phyloP scores from a whole-genome alignment of 2,888 invertebrate species.

The Labia minor region DNA sequence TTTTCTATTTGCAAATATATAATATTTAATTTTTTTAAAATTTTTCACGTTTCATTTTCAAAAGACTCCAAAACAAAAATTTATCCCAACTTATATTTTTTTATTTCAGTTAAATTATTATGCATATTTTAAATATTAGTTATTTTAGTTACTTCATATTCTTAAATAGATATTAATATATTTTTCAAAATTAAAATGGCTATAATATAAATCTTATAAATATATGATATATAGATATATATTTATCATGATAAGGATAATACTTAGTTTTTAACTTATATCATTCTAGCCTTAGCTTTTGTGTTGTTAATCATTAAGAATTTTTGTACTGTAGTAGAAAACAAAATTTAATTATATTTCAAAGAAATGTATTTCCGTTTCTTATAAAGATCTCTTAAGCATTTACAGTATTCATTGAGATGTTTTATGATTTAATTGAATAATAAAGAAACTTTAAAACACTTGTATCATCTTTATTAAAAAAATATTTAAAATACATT shows the following conservation, averaged over 20 bases:
- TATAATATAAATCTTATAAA: neutral
- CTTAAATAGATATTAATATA: neutral
- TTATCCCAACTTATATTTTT: no score
- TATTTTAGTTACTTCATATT: neutral
- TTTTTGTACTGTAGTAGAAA: neutral
- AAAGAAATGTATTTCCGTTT: conserved; percentile 14
- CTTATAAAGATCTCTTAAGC: neutral
- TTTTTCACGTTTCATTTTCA: conserved; percentile 5
- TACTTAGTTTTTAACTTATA: neutral
- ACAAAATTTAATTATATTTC: neutral
- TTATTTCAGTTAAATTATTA: no score
- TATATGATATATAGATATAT: neutral
- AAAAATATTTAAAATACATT: neutral
- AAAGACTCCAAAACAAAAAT: no score
- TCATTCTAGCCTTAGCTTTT: neutral
- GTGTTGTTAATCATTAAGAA: neutral
- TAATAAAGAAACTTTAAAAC: neutral
- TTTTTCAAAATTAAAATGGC: neutral
- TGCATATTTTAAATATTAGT: no score
- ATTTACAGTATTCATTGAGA: neutral
- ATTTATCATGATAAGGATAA: neutral
- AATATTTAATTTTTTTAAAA: conserved; percentile 8
- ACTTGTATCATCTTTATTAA: neutral
- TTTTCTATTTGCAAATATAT: conserved; percentile 14
- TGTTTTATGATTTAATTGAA: neutral